These are phyloP conservation scores for Monopis laevigella DNA, from an alignment of 2,888 invertebrate genomes.

Conservation along the genomic window DNA sequence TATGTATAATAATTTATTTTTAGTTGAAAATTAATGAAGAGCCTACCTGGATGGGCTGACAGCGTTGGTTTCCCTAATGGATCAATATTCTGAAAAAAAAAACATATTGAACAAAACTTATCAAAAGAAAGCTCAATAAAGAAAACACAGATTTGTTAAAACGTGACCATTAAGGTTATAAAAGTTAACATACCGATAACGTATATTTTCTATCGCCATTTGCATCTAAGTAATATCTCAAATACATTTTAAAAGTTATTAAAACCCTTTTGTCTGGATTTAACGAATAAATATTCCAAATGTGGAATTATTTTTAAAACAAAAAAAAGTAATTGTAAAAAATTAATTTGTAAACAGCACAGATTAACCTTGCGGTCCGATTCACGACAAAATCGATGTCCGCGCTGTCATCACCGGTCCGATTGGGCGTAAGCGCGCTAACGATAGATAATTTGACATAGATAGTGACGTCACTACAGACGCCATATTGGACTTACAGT, in stretches of 20 bases:
- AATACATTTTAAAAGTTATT: slow-evolving; percentile 51
- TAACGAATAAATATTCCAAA: slow-evolving; percentile 21
- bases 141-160: background rate
- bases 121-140: background rate
- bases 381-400: too few relatives aligned
- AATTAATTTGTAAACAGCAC: too few relatives aligned
- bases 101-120: slow-evolving; percentile 10
- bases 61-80: slow-evolving; percentile 82
- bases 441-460: too few relatives aligned
- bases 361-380: too few relatives aligned
- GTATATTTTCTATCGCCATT: slow-evolving; percentile 87
- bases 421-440: too few relatives aligned
- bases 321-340: too few relatives aligned
- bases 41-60: slow-evolving; percentile 85
- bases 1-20: too few relatives aligned
- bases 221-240: slow-evolving; percentile 71
- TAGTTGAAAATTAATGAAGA: too few relatives aligned
- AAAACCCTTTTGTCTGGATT: background rate
- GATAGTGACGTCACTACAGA: too few relatives aligned
- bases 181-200: slow-evolving; percentile 72
- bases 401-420: too few relatives aligned
- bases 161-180: slow-evolving; percentile 3
- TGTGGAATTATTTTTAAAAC: too few relatives aligned
- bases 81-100: slow-evolving; percentile 76
- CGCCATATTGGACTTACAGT: too few relatives aligned